Evolutionary conservation across 2,888 invertebrate genomes (phyloP), one percentile per base, ranked within the genome.

Genomic region (Zaprionus obscuricornis): DNA sequence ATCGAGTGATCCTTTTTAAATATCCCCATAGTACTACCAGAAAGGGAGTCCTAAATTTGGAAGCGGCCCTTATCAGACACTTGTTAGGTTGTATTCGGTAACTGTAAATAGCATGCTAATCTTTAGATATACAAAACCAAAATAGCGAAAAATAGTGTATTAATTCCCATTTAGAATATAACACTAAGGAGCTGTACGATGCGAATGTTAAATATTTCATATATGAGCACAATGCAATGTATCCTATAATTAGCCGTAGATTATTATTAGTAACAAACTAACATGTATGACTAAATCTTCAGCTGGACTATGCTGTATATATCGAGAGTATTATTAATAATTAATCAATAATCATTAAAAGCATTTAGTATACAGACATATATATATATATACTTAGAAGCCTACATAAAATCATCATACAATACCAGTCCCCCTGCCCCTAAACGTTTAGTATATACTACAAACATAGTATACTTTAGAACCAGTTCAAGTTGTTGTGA

Each of bases 181-280:
- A 51, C 36, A 40, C 45, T 42, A 54, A 31, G 42, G 39, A 69
- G 31, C 59, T 69, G 47, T 39, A 65, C 54, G 60, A 66, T 54
- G 67, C 50, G 71, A 78, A 66, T 75, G 71, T 77, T 74, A 74
- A 66, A 78, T 63, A 66, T 74, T 74, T 46, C 58, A 77, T 55
- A 75, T 81, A 79, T 78, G 88, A 87, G 87, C 88, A 87, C 87
- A 87, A 82, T 85, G 75, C 85, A 86, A 83, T 87, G 87, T 87
- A 87, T 87, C 87, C 88, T 87, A 87, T 83, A 87, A 74, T 62
- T 76, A 72, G 83, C n/a, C n/a, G n/a, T 78, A 83, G 77, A 65
- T 51, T 78, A 81, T 50, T 43, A 51, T 34, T 22, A 56, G 14
- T 33, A 46, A 56, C 24, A 39, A 49, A 66, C 49, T 39, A 37